Evolutionary conservation across 2,113 vertebrate genomes (phyloP).

Genomic region (Xenopus laevis): DNA sequence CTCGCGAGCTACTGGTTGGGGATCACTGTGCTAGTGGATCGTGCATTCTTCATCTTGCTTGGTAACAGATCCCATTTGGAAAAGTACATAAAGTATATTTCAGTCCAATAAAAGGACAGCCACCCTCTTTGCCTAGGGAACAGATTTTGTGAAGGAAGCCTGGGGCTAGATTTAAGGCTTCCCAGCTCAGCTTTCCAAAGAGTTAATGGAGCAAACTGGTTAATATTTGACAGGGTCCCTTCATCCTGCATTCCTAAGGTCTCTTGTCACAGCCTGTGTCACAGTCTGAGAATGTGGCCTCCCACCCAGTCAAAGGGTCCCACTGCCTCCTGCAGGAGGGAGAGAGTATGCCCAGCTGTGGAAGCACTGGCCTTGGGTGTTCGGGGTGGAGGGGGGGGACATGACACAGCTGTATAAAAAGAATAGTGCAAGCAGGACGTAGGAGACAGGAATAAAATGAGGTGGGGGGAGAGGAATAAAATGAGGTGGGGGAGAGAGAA

Average conservation of each 20-base stretch:
- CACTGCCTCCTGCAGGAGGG: slow-evolving; percentile 14
- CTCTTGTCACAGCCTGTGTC: slow-evolving; percentile 30
- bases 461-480: not conserved
- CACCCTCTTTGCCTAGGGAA: too few relatives aligned
- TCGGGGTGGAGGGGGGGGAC: not conserved
- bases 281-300: slow-evolving; percentile 38
- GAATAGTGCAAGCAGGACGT: not conserved
- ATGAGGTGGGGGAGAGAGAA: not conserved
- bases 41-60: too few relatives aligned
- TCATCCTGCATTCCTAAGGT: slow-evolving; percentile 23
- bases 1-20: too few relatives aligned
- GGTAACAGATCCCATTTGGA: too few relatives aligned
- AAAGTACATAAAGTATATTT: too few relatives aligned
- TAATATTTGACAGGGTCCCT: slow-evolving; percentile 21
- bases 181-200: not conserved
- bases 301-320: slow-evolving; percentile 22
- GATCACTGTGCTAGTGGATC: too few relatives aligned
- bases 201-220: not conserved
- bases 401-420: not conserved
- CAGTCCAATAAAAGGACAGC: too few relatives aligned
- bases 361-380: not conserved
- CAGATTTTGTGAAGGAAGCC: too few relatives aligned
- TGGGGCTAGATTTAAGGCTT: not conserved
- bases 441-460: not conserved
- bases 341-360: slow-evolving; percentile 10